phyloP scores from a whole-genome alignment of 2,113 vertebrate species.

The Dunckerocampus dactyliophorus region DNA sequence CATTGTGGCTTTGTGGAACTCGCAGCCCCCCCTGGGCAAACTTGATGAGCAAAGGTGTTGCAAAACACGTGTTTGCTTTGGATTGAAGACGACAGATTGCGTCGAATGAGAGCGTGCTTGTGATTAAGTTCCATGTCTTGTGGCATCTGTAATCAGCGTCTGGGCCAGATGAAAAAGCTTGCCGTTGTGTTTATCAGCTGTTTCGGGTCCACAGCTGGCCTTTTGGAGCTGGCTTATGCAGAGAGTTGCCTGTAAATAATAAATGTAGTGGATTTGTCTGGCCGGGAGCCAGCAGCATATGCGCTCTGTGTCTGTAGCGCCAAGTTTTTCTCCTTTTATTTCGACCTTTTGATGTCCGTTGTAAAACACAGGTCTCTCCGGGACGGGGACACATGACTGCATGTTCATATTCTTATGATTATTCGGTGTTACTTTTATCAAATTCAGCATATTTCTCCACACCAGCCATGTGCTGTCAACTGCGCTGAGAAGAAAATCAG shows the following conservation, averaged over 20 bases:
- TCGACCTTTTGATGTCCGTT: constrained; percentile 69
- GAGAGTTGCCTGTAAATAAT: constrained; percentile 68
- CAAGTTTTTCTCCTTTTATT: constrained; percentile 56
- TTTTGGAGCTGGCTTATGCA: constrained; percentile 47
- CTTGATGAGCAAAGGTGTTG: constrained; percentile 59
- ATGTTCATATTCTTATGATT: constrained; percentile 27
- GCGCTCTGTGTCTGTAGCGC: constrained; percentile 24
- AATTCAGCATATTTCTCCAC: not conserved
- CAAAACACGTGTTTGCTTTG: constrained; percentile 50
- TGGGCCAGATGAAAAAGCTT: constrained; percentile 75
- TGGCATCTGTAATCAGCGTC: constrained; percentile 79
- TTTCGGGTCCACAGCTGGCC: constrained; percentile 75
- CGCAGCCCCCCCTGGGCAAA: constrained; percentile 24
- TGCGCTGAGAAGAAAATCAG: not conserved
- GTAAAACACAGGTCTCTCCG: constrained; percentile 57
- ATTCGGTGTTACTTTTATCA: constrained; percentile 20
- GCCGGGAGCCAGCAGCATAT: constrained; percentile 62
- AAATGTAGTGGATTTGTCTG: constrained; percentile 67
- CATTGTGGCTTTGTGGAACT: not conserved
- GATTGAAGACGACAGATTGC: constrained; percentile 60
- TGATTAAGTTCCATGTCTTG: constrained; percentile 69
- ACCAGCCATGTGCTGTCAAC: constrained; percentile 1
- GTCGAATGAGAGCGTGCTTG: constrained; percentile 72
- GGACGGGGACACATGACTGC: constrained; percentile 60
- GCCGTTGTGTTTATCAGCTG: constrained; percentile 75